phyloP scores from a whole-genome alignment of 1,140 invertebrate genomes.

The Harpegnathos saltator region DNA sequence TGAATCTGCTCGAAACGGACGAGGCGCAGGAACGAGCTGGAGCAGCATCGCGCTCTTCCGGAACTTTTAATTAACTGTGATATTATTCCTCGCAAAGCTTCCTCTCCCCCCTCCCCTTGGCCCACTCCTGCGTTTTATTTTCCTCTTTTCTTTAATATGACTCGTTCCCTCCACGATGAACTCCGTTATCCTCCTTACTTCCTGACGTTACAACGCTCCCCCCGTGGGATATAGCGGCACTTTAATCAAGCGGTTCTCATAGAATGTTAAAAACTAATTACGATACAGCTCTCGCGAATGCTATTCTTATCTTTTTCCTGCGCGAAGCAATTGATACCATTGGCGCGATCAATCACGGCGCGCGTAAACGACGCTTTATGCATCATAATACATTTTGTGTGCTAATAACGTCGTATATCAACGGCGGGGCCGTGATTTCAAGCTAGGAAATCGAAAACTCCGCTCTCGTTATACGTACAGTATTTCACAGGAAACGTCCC shows the following conservation, averaged over 20 bases:
- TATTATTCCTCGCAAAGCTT: slow-evolving; percentile 32
- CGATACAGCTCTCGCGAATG: slow-evolving; percentile 10
- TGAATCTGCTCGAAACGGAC: slow-evolving; percentile 28
- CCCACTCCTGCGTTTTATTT: not conserved
- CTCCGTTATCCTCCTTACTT: slow-evolving; percentile 6
- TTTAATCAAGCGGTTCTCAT: slow-evolving; percentile 37
- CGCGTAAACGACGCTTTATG: slow-evolving; percentile 22
- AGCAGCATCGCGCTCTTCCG: not conserved
- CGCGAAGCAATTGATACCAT: not conserved
- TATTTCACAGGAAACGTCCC: not conserved
- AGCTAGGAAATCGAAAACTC: not conserved
- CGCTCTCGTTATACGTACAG: too few species aligned
- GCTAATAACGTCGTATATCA: slow-evolving; percentile 2
- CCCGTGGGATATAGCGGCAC: slow-evolving; percentile 16
- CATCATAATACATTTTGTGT: not conserved
- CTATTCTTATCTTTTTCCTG: slow-evolving; percentile 26
- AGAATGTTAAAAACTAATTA: slow-evolving; percentile 50
- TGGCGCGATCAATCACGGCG: not conserved
- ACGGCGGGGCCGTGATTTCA: not conserved
- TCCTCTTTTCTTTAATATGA: slow-evolving; percentile 27
- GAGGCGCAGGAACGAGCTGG: not conserved
- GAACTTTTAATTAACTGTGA: slow-evolving; percentile 58
- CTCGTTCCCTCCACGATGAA: slow-evolving; percentile 12
- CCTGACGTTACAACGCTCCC: slow-evolving; percentile 27
- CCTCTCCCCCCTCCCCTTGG: not conserved